Percentiles rank a stretch among this genome's conserved stretches.
Evolutionary conservation across 1,140 invertebrate species (phyloP).

Genomic region (Euschistus heros): DNA sequence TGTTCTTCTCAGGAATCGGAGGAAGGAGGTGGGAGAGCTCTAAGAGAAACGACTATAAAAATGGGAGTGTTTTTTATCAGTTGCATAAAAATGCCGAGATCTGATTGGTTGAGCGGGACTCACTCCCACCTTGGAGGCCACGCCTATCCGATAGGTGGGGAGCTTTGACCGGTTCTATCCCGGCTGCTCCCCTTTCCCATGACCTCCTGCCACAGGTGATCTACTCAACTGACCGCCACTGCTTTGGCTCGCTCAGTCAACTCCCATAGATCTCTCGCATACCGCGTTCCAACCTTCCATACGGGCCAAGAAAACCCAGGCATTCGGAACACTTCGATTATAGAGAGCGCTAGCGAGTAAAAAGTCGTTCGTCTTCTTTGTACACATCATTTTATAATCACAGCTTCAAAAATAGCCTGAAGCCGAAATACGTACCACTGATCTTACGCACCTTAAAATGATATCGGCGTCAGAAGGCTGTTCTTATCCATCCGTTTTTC

Average conservation of each 20-base stretch:
- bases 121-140: not conserved
- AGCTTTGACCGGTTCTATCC: conserved; percentile 3
- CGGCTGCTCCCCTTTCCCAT: conserved; percentile 12
- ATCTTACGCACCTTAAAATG: too few species aligned
- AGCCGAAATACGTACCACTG: too few species aligned
- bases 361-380: too few species aligned
- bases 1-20: not conserved
- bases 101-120: not conserved
- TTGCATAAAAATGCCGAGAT: conserved; percentile 25
- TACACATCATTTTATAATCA: too few species aligned
- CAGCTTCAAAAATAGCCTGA: too few species aligned
- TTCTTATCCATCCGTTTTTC: too few species aligned
- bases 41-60: conserved; percentile 18
- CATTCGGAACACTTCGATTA: too few species aligned
- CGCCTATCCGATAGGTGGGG: conserved; percentile 1
- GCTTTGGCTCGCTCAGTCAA: not conserved
- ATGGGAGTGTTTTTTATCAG: conserved; percentile 26
- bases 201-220: conserved; percentile 11
- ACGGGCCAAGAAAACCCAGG: too few species aligned
- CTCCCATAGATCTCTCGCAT: not conserved
- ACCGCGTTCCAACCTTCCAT: too few species aligned
- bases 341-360: too few species aligned
- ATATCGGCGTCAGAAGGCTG: too few species aligned
- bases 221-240: not conserved
- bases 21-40: not conserved